These are phyloP conservation scores for Heterocephalus glaber DNA, from an alignment of 2,113 vertebrate species.

Conservation along the genomic window DNA sequence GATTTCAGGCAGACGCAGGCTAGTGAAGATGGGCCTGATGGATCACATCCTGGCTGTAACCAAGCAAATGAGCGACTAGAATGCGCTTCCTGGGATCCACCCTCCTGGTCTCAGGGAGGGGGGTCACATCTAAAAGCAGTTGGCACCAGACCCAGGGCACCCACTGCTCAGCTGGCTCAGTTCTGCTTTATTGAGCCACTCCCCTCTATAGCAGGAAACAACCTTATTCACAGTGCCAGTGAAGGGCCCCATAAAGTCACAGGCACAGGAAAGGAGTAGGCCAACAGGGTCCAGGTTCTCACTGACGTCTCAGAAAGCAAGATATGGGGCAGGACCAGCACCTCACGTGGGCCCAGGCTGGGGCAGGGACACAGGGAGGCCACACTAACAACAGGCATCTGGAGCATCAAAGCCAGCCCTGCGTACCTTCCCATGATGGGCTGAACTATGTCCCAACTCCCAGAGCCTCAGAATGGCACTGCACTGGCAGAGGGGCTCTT, in stretches of 20 bases:
- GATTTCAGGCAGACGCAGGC: not conserved
- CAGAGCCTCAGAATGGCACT: not conserved
- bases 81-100: not conserved
- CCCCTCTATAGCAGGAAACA: conserved; percentile 17
- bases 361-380: not conserved
- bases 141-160: not conserved
- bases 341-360: not conserved
- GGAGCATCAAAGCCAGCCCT: not conserved
- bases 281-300: not conserved
- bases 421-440: not conserved
- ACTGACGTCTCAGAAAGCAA: not conserved
- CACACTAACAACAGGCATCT: not conserved
- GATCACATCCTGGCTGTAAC: accelerated
- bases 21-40: not conserved
- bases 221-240: not conserved
- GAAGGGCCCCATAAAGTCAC: not conserved
- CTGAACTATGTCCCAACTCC: not conserved
- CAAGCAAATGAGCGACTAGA: accelerated
- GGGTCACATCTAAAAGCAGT: not conserved
- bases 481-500: not conserved
- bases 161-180: not conserved
- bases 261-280: not conserved
- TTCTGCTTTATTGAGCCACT: conserved; percentile 28
- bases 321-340: not conserved
- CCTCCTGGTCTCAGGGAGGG: not conserved